Conservation (phyloP, 2,113 vertebrate species). For the Gnathonemus echidnorhynchus region DNA sequence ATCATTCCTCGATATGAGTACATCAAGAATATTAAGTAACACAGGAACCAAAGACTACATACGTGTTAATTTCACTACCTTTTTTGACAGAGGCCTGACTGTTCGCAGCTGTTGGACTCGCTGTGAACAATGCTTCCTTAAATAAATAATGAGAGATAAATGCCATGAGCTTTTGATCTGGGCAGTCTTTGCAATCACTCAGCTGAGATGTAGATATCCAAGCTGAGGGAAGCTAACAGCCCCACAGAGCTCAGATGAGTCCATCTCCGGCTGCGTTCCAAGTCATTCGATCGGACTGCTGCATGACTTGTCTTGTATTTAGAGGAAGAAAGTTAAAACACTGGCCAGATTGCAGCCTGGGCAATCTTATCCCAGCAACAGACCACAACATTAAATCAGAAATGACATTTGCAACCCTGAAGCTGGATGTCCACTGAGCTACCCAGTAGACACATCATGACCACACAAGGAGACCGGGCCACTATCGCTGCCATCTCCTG, state of each 20-base stretch:
- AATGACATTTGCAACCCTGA: not conserved
- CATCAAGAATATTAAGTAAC: not conserved
- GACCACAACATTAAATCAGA: not conserved
- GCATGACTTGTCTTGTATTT: not conserved
- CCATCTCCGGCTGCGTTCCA: not conserved
- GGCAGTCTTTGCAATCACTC: not conserved
- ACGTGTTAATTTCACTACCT: not conserved
- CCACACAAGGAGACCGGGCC: not conserved
- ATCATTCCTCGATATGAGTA: not conserved
- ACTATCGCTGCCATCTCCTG: not conserved
- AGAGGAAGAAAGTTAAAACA: not conserved
- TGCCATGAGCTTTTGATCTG: not conserved
- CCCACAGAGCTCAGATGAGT: not conserved
- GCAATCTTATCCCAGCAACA: not conserved
- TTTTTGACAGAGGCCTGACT: not conserved
- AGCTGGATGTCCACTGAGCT: not conserved
- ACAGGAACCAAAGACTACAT: not conserved
- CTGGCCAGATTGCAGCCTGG: not conserved
- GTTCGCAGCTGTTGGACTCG: not conserved
- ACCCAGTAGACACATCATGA: not conserved
- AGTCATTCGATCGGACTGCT: not conserved
- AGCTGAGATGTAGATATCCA: not conserved
- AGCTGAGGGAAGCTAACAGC: not conserved
- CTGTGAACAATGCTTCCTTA: not conserved
- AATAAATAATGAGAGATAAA: not conserved